Conservation (phyloP, 2,113 vertebrate species). For the Mormyrus lacerda region DNA sequence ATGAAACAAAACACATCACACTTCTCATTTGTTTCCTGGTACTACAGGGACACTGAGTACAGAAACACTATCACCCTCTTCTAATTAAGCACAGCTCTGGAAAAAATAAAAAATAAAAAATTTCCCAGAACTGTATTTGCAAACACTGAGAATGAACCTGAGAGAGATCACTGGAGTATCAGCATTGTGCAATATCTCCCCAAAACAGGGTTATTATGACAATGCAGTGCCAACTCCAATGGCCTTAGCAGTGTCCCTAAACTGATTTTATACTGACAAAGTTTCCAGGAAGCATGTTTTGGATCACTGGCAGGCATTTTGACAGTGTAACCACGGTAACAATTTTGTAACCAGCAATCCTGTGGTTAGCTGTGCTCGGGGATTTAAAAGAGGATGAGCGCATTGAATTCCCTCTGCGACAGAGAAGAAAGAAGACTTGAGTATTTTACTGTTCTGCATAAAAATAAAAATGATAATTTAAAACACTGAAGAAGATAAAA, state of each 20-base stretch:
- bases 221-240: neutral
- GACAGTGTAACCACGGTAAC: neutral
- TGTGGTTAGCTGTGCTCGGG: neutral
- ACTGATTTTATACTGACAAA: neutral
- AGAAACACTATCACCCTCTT: neutral
- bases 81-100: neutral
- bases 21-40: neutral
- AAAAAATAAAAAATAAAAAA: no score
- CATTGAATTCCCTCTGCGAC: neutral
- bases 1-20: slow-evolving; percentile 37
- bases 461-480: neutral
- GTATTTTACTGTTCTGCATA: neutral
- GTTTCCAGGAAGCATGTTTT: neutral
- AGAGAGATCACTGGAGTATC: neutral
- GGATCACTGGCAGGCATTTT: neutral
- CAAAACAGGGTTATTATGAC: slow-evolving; percentile 7
- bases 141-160: neutral
- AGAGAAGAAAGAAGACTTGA: neutral
- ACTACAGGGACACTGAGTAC: neutral
- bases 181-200: neutral
- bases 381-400: neutral
- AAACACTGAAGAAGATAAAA: neutral
- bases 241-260: neutral
- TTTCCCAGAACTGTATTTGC: neutral
- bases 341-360: neutral